A percentile compares a stretch with the other conserved stretches of the same genome.
phyloP scores from a whole-genome alignment of 2,797 vertebrate species.

The Sebastes wilsoni region DNA sequence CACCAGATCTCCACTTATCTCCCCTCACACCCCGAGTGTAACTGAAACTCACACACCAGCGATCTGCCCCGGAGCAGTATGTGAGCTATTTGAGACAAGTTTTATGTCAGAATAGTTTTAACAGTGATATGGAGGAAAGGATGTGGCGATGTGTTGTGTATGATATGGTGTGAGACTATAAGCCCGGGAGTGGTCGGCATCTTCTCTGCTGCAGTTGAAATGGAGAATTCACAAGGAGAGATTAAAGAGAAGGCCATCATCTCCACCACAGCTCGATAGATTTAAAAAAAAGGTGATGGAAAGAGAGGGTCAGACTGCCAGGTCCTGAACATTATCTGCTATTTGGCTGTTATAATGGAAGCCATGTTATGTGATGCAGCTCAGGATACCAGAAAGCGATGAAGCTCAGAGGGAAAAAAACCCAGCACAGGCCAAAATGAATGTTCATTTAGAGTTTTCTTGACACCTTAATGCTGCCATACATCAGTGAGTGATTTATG shows the following conservation, averaged over 20 bases:
- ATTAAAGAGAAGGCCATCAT: conserved; percentile 10
- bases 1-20: conserved; percentile 62
- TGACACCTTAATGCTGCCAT: conserved; percentile 1
- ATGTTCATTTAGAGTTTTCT: neutral
- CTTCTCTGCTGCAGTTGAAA: conserved; percentile 12
- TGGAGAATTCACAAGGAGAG: conserved; percentile 22
- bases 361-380: neutral
- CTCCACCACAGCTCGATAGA: neutral
- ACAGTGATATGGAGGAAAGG: conserved; percentile 14
- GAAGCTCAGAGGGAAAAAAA: neutral
- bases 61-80: conserved; percentile 23
- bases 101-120: conserved; percentile 44
- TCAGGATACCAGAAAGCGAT: neutral
- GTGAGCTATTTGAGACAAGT: conserved; percentile 33
- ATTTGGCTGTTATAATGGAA: conserved; percentile 21
- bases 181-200: neutral
- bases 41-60: conserved; percentile 45
- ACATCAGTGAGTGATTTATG: neutral
- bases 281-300: neutral
- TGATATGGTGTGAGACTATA: conserved; percentile 19
- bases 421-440: neutral
- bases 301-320: conserved; percentile 1
- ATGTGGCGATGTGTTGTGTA: conserved; percentile 6
- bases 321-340: conserved; percentile 13
- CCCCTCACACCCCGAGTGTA: conserved; percentile 45